Conservation (phyloP, 2,888 invertebrate genomes). For the Monochamus alternatus region DNA sequence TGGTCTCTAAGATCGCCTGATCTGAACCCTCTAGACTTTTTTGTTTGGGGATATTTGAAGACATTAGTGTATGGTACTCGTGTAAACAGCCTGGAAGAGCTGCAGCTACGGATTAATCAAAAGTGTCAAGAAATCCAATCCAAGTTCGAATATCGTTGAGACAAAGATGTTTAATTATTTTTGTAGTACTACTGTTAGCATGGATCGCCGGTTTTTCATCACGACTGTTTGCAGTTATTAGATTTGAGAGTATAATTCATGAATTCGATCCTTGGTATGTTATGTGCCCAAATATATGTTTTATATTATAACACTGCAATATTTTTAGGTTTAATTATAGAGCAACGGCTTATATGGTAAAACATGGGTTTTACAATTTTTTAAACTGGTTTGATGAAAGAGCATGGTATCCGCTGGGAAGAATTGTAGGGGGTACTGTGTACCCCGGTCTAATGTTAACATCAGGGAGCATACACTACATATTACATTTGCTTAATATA, state of each 20-base stretch:
- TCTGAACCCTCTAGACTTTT: no score
- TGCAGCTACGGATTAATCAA: no score
- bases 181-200: conserved; percentile 93
- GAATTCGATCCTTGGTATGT: conserved; percentile 99
- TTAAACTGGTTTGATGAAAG: conserved; percentile 99
- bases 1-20: no score
- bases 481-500: conserved; percentile 93
- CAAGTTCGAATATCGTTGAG: no score
- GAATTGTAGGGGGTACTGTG: conserved; percentile 99
- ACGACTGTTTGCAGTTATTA: conserved; percentile 97
- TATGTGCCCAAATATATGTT: neutral
- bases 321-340: conserved; percentile 95
- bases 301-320: neutral
- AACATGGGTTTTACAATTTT: conserved; percentile 99
- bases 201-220: conserved; percentile 99
- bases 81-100: no score
- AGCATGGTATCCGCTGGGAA: conserved; percentile 99
- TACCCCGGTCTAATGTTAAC: conserved; percentile 99
- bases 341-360: conserved; percentile 98
- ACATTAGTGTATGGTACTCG: no score
- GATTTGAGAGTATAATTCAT: conserved; percentile 99
- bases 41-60: no score
- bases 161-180: conserved; percentile 93
- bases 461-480: conserved; percentile 96
- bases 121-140: no score